Base-by-base conservation (phyloP, 2,888 invertebrate species). In the Vanessa cardui region DNA sequence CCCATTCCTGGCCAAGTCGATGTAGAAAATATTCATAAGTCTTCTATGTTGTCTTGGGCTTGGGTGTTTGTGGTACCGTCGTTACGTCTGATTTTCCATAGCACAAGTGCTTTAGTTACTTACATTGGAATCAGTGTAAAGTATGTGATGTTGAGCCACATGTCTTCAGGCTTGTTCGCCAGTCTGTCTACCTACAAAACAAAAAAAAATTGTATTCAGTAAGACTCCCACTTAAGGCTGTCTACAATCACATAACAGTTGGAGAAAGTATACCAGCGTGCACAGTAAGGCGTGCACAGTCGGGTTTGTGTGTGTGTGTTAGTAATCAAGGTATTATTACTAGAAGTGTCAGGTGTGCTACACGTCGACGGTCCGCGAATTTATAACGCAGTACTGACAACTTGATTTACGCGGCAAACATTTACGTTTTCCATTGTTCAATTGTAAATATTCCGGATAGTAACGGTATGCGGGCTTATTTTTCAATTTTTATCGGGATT, bases 361-460 rank as follows among this genome's bases (percentile, higher is more conserved):
- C 39, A 77, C 72, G 80, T 83, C 81, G 83, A 81, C 80, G 76
- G 80, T 79, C 81, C 83, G 84, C 87, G 87, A 88, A 90, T 90
- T 86, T 89, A 90, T 89, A 88, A 88, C 86, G 85, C 86, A 84
- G 85, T 87, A 89, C 87, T 86, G 90, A 90, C 90, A 90, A 83
- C 79, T 81, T 89, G 89, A 90, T 90, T 89, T 89, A 90, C 88
- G 82, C 81, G 77, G 84, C 80, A 83, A 85, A 80, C 83, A 85
- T 85, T 87, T 83, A 80, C 84, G 81, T 80, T 78, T 73, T 78
- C 64, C 58, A 66, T 63, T 71, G 68, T 81, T 81, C 83, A 81
- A 84, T 84, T 84, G 86, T 83, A 84, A 83, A 83, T 88, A 86
- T 88, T 83, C 82, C 80, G 33, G n/a, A 39, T 56, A 66, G 65